Percentiles rank a stretch among this genome's conserved stretches.
Conservation (phyloP, 2,113 vertebrate species). For the Herpailurus yagouaroundi region DNA sequence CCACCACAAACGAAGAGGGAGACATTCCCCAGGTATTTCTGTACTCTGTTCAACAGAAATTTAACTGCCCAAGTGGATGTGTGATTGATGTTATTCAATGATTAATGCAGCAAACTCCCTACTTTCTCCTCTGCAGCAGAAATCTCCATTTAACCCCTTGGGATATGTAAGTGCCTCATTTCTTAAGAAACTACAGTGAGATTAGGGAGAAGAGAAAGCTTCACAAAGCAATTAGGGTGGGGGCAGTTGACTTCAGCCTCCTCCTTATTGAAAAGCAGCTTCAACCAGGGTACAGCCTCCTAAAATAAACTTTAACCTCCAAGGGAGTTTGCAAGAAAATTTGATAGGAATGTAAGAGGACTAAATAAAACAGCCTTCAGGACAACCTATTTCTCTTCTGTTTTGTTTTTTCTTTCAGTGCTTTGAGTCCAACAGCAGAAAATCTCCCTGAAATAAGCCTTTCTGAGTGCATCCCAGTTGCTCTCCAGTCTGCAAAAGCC, state of each 20-base stretch:
- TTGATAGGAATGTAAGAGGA: conserved; percentile 38
- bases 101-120: conserved; percentile 73
- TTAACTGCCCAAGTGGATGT: conserved; percentile 68
- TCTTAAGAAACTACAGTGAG: conserved; percentile 74
- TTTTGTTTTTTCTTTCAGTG: not conserved
- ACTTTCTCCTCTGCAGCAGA: conserved; percentile 58
- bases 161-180: conserved; percentile 76
- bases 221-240: conserved; percentile 75
- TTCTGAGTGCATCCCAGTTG: conserved; percentile 10
- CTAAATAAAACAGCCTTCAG: conserved; percentile 50
- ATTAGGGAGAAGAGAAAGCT: conserved; percentile 64
- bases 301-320: conserved; percentile 66
- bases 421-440: conserved; percentile 32
- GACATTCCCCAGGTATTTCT: conserved; percentile 60
- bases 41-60: conserved; percentile 70
- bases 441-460: conserved; percentile 35
- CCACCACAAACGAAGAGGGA: conserved; percentile 46
- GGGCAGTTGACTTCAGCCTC: conserved; percentile 59
- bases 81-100: conserved; percentile 73
- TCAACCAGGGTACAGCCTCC: not conserved
- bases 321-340: conserved; percentile 37
- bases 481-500: conserved; percentile 26
- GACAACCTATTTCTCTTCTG: not conserved
- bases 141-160: conserved; percentile 69
- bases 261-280: conserved; percentile 61